Percentiles rank a stretch among this genome's conserved stretches.
Evolutionary conservation across 2,113 vertebrate genomes (phyloP).

Genomic region (Sterrhoptilus dennistouni): DNA sequence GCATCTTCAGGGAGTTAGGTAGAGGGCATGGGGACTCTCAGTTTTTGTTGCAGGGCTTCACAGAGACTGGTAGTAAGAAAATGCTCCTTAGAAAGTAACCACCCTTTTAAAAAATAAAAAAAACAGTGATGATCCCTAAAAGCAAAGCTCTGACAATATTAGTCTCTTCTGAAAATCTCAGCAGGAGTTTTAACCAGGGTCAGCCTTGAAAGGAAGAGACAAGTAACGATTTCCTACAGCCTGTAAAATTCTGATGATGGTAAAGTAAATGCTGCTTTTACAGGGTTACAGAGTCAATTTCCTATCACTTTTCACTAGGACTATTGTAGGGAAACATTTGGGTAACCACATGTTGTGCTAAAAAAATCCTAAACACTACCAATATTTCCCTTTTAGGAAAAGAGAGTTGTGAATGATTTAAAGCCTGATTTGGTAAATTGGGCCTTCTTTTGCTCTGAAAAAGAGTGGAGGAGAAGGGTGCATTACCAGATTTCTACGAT

Average conservation of each 20-base stretch:
- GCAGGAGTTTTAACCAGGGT: slow-evolving; percentile 38
- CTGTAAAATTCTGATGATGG: slow-evolving; percentile 35
- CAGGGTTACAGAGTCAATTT: slow-evolving; percentile 49
- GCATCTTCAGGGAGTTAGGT: neutral
- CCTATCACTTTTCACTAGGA: slow-evolving; percentile 53
- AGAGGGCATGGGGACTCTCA: neutral
- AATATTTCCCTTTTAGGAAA: slow-evolving; percentile 48
- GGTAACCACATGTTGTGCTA: slow-evolving; percentile 39
- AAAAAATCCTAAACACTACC: slow-evolving; percentile 30
- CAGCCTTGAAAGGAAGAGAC: neutral
- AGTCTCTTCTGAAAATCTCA: neutral
- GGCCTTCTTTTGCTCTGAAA: neutral
- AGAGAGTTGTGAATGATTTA: slow-evolving; percentile 46
- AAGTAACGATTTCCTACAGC: slow-evolving; percentile 47
- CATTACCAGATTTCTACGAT: slow-evolving; percentile 52
- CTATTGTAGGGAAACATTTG: slow-evolving; percentile 45
- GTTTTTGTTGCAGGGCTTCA: neutral
- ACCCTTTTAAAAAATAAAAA: neutral
- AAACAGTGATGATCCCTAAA: neutral
- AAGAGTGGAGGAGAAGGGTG: neutral
- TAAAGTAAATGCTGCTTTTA: slow-evolving; percentile 53
- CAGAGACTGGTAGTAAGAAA: neutral
- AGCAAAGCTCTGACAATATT: neutral
- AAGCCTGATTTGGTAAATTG: slow-evolving; percentile 30
- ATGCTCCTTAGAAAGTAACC: fast-evolving